These are phyloP conservation scores for Drosophila atripex DNA, from an alignment of 2,888 invertebrate genomes.

Conservation along the genomic window DNA sequence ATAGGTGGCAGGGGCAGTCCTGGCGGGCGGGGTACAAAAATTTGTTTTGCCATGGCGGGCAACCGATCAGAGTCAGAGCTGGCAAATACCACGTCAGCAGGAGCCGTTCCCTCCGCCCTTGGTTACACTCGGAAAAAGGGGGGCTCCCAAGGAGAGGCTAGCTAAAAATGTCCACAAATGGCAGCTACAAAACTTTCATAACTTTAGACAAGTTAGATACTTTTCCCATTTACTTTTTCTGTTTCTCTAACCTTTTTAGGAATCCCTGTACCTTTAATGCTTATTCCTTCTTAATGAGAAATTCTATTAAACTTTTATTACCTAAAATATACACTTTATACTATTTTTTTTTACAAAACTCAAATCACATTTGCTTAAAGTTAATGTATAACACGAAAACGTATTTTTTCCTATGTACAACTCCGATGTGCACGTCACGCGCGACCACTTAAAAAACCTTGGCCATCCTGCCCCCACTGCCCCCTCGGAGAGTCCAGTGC, in stretches of 20 bases:
- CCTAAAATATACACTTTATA: too few relatives aligned
- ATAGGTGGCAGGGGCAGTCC: slow-evolving; percentile 51
- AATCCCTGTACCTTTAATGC: too few relatives aligned
- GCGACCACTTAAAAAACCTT: slow-evolving; percentile 82
- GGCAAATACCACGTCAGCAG: slow-evolving; percentile 76
- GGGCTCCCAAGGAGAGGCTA: neutral
- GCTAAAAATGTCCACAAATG: too few relatives aligned
- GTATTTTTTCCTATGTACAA: slow-evolving; percentile 5
- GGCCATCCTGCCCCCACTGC: slow-evolving; percentile 19
- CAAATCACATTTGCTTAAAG: neutral
- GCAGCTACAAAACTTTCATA: too few relatives aligned
- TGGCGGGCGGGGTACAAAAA: slow-evolving; percentile 9
- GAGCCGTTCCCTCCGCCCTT: slow-evolving; percentile 19
- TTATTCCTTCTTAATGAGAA: too few relatives aligned
- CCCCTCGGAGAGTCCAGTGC: slow-evolving; percentile 16
- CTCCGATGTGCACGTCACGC: slow-evolving; percentile 66
- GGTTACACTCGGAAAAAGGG: neutral
- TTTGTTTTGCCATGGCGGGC: slow-evolving; percentile 35
- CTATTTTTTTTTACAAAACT: too few relatives aligned
- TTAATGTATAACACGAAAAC: neutral
- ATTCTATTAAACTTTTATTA: too few relatives aligned
- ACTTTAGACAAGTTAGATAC: too few relatives aligned
- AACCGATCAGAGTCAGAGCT: slow-evolving; percentile 62
- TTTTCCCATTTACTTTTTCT: too few relatives aligned
- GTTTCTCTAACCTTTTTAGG: too few relatives aligned